Conservation (phyloP, 2,797 vertebrate genomes). For the Halcyon leucocephala region DNA sequence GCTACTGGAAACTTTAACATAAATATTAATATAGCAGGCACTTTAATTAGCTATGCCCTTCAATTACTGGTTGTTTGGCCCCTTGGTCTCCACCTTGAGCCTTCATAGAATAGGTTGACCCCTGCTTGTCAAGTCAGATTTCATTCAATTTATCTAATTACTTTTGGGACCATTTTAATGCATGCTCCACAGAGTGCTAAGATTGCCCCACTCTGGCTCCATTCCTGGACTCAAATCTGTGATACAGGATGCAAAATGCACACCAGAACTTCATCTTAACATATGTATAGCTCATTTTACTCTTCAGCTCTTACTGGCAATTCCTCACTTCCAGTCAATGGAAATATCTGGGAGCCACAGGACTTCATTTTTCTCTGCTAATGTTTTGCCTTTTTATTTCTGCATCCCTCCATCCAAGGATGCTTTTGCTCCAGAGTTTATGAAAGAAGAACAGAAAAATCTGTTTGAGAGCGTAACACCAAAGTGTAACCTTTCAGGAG, state of each 20-base stretch:
- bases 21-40: constrained; percentile 65
- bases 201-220: not conserved
- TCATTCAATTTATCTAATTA: constrained; percentile 69
- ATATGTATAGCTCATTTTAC: not conserved
- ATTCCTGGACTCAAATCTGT: not conserved
- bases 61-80: constrained; percentile 59
- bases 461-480: not conserved
- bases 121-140: constrained; percentile 57
- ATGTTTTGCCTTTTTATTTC: constrained; percentile 20
- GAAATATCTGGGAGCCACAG: not conserved
- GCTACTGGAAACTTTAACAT: constrained; percentile 61
- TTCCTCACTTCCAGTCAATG: constrained; percentile 3
- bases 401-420: not conserved
- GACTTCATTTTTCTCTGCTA: constrained; percentile 15
- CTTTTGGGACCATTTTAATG: constrained; percentile 39
- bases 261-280: not conserved
- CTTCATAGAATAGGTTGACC: constrained; percentile 55
- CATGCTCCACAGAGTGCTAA: not conserved
- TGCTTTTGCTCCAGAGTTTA: not conserved
- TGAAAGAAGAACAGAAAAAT: not conserved
- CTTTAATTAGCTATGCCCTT: constrained; percentile 72
- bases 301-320: not conserved
- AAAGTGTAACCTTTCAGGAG: not conserved
- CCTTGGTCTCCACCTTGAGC: constrained; percentile 59
- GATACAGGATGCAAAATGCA: constrained; percentile 20